Percentiles rank a stretch among this genome's conserved stretches.
These are phyloP conservation scores for Buteo buteo DNA, from an alignment of 2,113 vertebrate genomes.

Conservation along the genomic window DNA sequence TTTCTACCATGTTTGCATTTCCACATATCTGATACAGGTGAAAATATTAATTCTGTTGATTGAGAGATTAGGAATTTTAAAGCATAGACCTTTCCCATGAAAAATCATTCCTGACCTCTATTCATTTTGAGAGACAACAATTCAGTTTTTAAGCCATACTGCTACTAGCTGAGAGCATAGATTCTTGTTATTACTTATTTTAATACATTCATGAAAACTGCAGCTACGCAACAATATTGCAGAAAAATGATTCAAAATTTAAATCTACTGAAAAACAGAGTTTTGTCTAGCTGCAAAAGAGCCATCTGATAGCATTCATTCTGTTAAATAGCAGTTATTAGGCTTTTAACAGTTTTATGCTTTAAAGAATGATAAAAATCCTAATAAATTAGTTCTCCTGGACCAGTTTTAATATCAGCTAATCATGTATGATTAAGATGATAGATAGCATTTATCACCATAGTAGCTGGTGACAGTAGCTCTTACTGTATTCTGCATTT, in stretches of 20 bases:
- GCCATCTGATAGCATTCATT: not conserved
- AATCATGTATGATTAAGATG: constrained; percentile 25
- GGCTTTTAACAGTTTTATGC: not conserved
- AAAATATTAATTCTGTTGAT: not conserved
- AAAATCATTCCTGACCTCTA: not conserved
- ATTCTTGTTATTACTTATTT: not conserved
- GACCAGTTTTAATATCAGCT: not conserved
- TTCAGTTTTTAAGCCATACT: not conserved
- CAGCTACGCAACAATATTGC: not conserved
- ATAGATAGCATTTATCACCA: constrained; percentile 7
- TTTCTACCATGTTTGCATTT: not conserved
- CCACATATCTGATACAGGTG: not conserved
- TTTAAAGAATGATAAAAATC: not conserved
- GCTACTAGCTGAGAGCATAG: not conserved
- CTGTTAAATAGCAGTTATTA: constrained; percentile 18
- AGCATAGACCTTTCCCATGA: not conserved
- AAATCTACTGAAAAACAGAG: not conserved
- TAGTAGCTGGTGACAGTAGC: constrained; percentile 16
- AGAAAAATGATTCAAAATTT: not conserved
- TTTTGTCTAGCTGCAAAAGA: not conserved
- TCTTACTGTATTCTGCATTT: constrained; percentile 1
- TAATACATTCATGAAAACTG: not conserved
- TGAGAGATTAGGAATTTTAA: not conserved
- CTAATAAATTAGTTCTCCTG: not conserved
- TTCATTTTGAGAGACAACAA: not conserved